phyloP scores from a whole-genome alignment of 1,140 invertebrate genomes.

The Kradibia gibbosae region DNA sequence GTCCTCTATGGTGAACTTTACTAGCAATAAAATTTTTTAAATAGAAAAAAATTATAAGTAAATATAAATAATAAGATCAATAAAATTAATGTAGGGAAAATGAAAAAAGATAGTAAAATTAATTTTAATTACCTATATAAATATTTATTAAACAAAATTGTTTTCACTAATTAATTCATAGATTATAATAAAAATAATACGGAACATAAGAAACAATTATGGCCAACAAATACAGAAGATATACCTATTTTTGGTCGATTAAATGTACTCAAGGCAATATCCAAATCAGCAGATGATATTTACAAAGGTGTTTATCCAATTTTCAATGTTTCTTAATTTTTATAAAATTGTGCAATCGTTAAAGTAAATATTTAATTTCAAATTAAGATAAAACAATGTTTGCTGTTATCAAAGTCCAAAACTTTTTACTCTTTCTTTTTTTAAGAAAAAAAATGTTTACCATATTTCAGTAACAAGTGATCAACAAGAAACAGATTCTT shows the following conservation, averaged over 20 bases:
- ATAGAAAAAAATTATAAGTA: too few relatives aligned
- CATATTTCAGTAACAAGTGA: neutral
- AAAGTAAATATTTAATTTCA: too few relatives aligned
- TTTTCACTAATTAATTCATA: neutral
- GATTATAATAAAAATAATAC: neutral
- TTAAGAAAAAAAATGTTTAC: too few relatives aligned
- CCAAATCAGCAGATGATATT: neutral
- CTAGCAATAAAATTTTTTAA: too few relatives aligned
- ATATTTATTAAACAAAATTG: neutral
- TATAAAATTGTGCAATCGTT: neutral
- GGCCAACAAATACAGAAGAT: neutral
- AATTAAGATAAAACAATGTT: too few relatives aligned
- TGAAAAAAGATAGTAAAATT: too few relatives aligned
- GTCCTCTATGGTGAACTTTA: too few relatives aligned
- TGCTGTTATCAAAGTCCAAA: too few relatives aligned
- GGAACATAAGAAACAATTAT: neutral
- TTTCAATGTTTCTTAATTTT: neutral
- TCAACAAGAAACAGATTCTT: neutral
- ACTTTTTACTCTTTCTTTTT: too few relatives aligned
- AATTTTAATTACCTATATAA: neutral
- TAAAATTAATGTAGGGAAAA: too few relatives aligned
- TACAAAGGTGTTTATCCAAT: neutral
- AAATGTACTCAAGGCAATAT: neutral
- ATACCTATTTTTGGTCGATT: neutral
- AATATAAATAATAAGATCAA: too few relatives aligned